These are phyloP conservation scores for Drosophila robusta DNA, from an alignment of 2,888 invertebrate genomes.

Conservation along the genomic window DNA sequence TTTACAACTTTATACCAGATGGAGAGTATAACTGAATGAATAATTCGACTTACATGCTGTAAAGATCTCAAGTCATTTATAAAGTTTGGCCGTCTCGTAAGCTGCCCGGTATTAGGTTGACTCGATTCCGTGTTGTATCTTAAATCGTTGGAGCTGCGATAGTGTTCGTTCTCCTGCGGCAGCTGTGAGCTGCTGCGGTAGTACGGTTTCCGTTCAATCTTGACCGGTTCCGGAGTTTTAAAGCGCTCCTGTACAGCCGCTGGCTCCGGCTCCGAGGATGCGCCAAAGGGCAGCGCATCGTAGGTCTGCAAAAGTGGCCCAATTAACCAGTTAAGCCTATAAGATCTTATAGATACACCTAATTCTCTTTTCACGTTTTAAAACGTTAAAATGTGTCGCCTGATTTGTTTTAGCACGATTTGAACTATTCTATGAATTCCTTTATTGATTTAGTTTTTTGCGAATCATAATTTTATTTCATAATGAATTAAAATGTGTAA, in stretches of 20 bases:
- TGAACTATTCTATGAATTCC: no score
- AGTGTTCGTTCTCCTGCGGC: conserved; percentile 77
- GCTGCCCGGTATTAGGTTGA: conserved; percentile 34
- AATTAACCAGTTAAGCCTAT: neutral
- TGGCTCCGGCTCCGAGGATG: conserved; percentile 35
- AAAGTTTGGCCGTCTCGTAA: conserved; percentile 70
- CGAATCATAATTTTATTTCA: no score
- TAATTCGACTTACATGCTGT: conserved; percentile 72
- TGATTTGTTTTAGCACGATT: no score
- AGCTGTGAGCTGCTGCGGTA: conserved; percentile 70
- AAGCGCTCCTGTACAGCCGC: conserved; percentile 35
- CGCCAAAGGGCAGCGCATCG: conserved; percentile 82
- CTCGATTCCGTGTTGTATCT: conserved; percentile 83
- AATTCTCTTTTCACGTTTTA: no score
- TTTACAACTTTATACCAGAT: no score
- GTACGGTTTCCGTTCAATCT: conserved; percentile 66
- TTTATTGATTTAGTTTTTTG: no score
- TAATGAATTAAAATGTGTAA: no score
- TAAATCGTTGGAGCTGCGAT: conserved; percentile 86
- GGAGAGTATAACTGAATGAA: no score
- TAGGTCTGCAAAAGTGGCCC: conserved; percentile 85
- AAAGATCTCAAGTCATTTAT: conserved; percentile 71
- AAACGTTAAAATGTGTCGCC: no score
- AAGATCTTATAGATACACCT: no score
- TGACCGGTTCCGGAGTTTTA: conserved; percentile 55